Evolutionary conservation across 2,113 vertebrate genomes (phyloP).

Genomic region (Corydoras sp.): DNA sequence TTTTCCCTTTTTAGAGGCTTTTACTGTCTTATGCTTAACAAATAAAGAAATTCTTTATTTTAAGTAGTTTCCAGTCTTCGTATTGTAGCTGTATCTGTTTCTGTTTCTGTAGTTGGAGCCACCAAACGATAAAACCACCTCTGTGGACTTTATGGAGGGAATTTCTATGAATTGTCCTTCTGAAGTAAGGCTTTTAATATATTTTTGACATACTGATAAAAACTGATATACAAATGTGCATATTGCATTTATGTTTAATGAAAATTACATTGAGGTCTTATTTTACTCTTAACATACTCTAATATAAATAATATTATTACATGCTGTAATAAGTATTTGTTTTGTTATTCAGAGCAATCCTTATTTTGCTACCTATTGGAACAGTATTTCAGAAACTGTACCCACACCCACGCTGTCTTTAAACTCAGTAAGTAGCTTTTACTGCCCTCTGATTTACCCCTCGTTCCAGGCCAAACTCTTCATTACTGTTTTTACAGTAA

Average conservation of each 20-base stretch:
- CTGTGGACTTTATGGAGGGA: conserved; percentile 60
- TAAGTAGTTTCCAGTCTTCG: too few species aligned
- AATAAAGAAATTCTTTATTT: too few species aligned
- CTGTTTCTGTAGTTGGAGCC: conserved; percentile 71
- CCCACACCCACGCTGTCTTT: background rate
- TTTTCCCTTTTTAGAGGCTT: too few species aligned
- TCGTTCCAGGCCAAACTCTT: too few species aligned
- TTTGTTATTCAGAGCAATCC: background rate
- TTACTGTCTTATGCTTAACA: too few species aligned
- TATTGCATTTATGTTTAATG: too few species aligned
- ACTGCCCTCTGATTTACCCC: too few species aligned
- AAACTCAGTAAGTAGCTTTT: background rate
- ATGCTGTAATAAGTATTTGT: background rate
- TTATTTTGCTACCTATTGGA: conserved; percentile 8
- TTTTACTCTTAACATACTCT: too few species aligned
- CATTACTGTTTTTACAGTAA: too few species aligned
- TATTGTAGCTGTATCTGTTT: background rate
- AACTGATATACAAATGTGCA: too few species aligned
- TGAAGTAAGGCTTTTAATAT: conserved; percentile 61
- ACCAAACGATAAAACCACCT: conserved; percentile 71
- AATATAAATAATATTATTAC: too few species aligned
- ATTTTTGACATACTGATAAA: background rate
- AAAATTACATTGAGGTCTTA: too few species aligned
- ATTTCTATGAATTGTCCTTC: conserved; percentile 73
- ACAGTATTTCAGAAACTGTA: background rate